phyloP scores from a whole-genome alignment of 2,113 vertebrate genomes.

The Malurus elegans region DNA sequence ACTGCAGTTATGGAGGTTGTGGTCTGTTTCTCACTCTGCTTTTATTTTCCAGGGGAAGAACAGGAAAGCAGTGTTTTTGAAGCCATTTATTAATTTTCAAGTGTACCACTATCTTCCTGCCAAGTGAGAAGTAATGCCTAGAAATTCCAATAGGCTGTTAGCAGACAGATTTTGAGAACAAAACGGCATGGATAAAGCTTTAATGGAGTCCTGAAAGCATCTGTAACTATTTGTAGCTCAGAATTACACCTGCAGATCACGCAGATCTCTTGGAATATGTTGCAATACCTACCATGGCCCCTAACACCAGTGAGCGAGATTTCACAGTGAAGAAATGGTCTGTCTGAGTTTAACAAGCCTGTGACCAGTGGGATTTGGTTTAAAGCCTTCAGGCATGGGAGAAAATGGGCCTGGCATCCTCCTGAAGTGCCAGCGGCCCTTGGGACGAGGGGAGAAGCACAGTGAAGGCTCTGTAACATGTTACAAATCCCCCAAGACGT shows the following conservation, averaged over 20 bases:
- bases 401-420: not conserved
- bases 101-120: not conserved
- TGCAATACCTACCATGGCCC: not conserved
- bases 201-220: not conserved
- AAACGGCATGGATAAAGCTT: constrained; percentile 21
- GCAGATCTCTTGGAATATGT: not conserved
- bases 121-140: constrained; percentile 11
- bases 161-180: not conserved
- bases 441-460: not conserved
- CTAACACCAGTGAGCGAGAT: not conserved
- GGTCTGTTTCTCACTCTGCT: not conserved
- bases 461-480: not conserved
- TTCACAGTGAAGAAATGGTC: not conserved
- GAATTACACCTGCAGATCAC: not conserved
- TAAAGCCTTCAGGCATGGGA: not conserved
- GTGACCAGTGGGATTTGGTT: not conserved
- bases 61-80: not conserved
- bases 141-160: not conserved
- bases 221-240: not conserved
- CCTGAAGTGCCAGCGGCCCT: not conserved
- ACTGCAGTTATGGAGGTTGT: not conserved
- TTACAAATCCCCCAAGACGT: not conserved
- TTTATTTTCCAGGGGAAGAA: constrained; percentile 25
- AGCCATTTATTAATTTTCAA: constrained; percentile 34
- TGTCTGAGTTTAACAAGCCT: not conserved